Evolutionary conservation across 2,888 invertebrate species (phyloP), one percentile per base, ranked within the genome.

Genomic region (Anoncus sp.): DNA sequence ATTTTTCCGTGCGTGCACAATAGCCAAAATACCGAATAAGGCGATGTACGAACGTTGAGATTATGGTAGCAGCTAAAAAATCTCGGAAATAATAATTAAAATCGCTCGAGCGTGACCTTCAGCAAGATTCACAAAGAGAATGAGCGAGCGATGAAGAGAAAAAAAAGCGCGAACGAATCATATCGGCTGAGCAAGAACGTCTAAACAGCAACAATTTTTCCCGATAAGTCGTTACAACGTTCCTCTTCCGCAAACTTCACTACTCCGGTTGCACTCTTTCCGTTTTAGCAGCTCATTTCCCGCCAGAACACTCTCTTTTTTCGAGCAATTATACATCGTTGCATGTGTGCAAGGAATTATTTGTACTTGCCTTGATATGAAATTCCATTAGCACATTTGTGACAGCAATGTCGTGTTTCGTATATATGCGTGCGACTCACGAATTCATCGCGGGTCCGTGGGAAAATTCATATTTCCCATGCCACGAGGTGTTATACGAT

Each of bases 321-420:
- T 45, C 31, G 45, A 57, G 45, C 40, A 67, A 67, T 67, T 55
- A 57, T 55, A 57, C 18, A 55, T 43, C 67, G 67, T 20, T 67
- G 22, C 14, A 47, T 12, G 38, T 10, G 12, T 18, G n/a, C n/a
- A 57, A 57, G 55, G 45, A 67, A 67, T 67, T 20, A 57, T 57
- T 67, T 45, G 55, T 27, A 43, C 45, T 20, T 38, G 27, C 67
- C 55, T 67, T 18, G 67, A 67, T 67, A 57, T 27, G 55, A 67
- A 57, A 45, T 55, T 18, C 9, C 60, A 43, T 22, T 24, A 16
- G 27, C 43, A 12, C 7, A 43, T 24, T 24, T 20, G 55, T 55
- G 55, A 67, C 55, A 45, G 9, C 55, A 38, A 43, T 18, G 66
- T 66, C 20, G 24, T 27, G 53, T 43, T 47, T 47, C 18, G 47